Evolutionary conservation across 2,113 vertebrate genomes (phyloP).

Genomic region (Ia io): DNA sequence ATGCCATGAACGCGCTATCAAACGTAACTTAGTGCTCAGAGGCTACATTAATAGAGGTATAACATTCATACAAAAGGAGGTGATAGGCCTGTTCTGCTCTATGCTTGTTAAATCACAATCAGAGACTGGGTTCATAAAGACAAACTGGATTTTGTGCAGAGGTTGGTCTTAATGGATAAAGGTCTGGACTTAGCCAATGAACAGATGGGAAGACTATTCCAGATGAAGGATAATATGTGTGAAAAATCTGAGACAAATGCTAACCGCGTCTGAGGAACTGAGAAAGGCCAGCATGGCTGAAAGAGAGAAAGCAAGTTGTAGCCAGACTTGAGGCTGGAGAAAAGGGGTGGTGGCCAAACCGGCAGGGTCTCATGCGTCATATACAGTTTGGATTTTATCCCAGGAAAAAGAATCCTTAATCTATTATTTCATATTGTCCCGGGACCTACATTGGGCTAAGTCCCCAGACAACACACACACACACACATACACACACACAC

Average conservation of each 20-base stretch:
- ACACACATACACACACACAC: background rate
- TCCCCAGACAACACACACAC: background rate
- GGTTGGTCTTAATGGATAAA: background rate
- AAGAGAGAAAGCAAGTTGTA: background rate
- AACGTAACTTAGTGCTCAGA: constrained; percentile 14
- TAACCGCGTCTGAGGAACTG: background rate
- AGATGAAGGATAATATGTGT: background rate
- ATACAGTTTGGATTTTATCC: background rate
- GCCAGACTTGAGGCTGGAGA: background rate
- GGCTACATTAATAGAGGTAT: background rate
- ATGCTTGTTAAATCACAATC: background rate
- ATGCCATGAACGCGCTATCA: background rate
- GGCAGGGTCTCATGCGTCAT: background rate
- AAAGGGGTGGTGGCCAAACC: background rate
- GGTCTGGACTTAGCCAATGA: background rate
- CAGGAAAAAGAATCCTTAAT: background rate
- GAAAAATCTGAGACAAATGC: background rate
- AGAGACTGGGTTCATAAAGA: background rate
- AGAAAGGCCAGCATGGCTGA: background rate
- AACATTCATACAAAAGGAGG: background rate
- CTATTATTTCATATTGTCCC: background rate
- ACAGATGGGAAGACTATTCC: background rate
- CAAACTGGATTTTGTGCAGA: background rate
- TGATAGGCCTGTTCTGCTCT: background rate
- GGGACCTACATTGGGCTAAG: background rate